Base-by-base conservation (phyloP, 23 tunicate genomes). In the Halocynthia aurantium region DNA sequence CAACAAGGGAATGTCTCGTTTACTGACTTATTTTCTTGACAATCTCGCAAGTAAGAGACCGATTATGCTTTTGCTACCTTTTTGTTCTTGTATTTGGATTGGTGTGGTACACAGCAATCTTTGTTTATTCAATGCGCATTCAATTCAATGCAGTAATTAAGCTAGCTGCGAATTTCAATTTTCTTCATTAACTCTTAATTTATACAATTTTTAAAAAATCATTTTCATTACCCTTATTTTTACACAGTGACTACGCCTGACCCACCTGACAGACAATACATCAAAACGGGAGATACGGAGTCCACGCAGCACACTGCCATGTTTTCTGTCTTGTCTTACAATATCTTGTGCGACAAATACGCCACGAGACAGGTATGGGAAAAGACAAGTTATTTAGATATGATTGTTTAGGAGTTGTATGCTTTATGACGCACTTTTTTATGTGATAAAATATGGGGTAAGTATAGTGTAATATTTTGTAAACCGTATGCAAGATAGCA, bases 291-390 rank as follows among this genome's bases (percentile, higher is more conserved):
- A 15, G 81, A 89, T 19, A 93, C 92, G 8, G 93, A 89, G 73
- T 60, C 85, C 73, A 84, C 85, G 57, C 85, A 76, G 52, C 70
- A 83, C 5, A 78, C 77, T 65, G 91, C 88, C 17, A 56, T 90
- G 15, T 96, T 96, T 63, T 89, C 96, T 8, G 92, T 96, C 10
- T 89, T 96, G 99, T 89, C 93, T 4, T 96, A 96, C 83, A 96
- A 96, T 57, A 95, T 96, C 50, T 81, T 96, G n/a, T 89, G 99
- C 55, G 96, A 96, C 77, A 96, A 89, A 69, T 96, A 96, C 50
- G 95, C 96, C 69, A 96, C 99, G 10, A 55, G 99, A 77, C 96
- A 87, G 82, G 96, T 89, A 61, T 67, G 80, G 6, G 0, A 15
- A 10, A 50, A 17, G 4, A 17, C 64, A 60, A 15, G n/a, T 60